A percentile compares a stretch with the other conserved stretches of the same genome.
Conservation (phyloP, 1,140 invertebrate species). For the Battus philenor region DNA sequence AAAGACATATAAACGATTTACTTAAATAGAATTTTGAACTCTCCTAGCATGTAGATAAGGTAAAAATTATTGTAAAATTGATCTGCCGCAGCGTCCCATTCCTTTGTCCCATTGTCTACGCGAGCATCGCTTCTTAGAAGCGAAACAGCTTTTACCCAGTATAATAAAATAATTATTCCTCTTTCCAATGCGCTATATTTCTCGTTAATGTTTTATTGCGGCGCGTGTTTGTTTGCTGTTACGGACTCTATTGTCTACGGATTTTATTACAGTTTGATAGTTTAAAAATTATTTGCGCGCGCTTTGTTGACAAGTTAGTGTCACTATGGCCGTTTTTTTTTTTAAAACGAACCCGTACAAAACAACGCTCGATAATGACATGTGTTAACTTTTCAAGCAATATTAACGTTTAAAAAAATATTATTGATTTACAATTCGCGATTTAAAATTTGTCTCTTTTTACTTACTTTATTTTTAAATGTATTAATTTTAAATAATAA, state of each 20-base stretch:
- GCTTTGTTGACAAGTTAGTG: no score
- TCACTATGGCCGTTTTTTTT: no score
- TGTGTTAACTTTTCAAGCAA: no score
- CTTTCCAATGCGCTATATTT: constrained; percentile 21
- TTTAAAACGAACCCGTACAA: no score
- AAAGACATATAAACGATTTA: no score
- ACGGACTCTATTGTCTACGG: constrained; percentile 7
- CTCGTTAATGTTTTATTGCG: constrained; percentile 25
- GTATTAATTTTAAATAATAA: no score
- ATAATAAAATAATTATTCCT: constrained; percentile 32
- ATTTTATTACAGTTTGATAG: constrained; percentile 15
- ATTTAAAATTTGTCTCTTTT: no score
- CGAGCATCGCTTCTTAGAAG: constrained; percentile 23
- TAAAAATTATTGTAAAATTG: background rate
- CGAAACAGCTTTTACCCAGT: constrained; percentile 19
- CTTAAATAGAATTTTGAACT: no score
- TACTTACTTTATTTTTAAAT: no score
- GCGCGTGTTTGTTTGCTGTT: constrained; percentile 15
- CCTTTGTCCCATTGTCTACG: constrained; percentile 21
- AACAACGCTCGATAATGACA: no score
- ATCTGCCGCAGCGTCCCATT: constrained; percentile 10
- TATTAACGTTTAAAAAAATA: no score
- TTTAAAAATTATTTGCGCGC: constrained; percentile 14
- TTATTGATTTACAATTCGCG: no score
- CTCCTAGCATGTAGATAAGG: background rate